phyloP scores from a whole-genome alignment of 2,113 vertebrate genomes.

The Menidia beryllina region DNA sequence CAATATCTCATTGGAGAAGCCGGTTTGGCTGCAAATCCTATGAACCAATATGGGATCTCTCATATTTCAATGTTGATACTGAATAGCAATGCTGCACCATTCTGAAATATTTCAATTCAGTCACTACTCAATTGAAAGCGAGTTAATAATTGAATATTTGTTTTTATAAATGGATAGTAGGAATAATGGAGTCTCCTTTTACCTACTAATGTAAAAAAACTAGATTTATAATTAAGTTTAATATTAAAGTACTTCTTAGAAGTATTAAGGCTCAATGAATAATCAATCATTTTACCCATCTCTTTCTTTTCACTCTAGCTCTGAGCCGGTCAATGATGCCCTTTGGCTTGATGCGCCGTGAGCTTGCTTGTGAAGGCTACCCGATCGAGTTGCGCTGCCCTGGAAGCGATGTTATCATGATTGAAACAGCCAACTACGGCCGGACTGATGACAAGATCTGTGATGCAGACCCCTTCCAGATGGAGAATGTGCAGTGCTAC shows the following conservation, averaged over 20 bases:
- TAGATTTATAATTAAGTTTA: conserved; percentile 63
- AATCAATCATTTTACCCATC: conserved; percentile 63
- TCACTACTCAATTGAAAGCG: conserved; percentile 11
- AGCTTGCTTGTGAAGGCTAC: conserved; percentile 94
- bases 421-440: conserved; percentile 94
- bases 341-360: conserved; percentile 91
- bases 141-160: conserved; percentile 42
- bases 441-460: conserved; percentile 96
- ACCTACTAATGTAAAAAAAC: conserved; percentile 41
- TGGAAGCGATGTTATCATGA: conserved; percentile 94
- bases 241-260: conserved; percentile 68
- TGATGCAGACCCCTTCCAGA: conserved; percentile 94
- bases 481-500: conserved; percentile 96
- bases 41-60: conserved; percentile 55
- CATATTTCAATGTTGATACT: conserved; percentile 49
- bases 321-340: conserved; percentile 92
- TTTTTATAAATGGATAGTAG: conserved; percentile 44
- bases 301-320: conserved; percentile 74
- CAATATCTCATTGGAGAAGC: conserved; percentile 54
- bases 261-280: conserved; percentile 65
- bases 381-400: conserved; percentile 95
- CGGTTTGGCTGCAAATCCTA: conserved; percentile 45
- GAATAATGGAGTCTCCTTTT: conserved; percentile 37
- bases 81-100: conserved; percentile 27
- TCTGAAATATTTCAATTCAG: conserved; percentile 30